Base-by-base conservation (phyloP, 2,797 vertebrate genomes). In the Decapterus maruadsi region DNA sequence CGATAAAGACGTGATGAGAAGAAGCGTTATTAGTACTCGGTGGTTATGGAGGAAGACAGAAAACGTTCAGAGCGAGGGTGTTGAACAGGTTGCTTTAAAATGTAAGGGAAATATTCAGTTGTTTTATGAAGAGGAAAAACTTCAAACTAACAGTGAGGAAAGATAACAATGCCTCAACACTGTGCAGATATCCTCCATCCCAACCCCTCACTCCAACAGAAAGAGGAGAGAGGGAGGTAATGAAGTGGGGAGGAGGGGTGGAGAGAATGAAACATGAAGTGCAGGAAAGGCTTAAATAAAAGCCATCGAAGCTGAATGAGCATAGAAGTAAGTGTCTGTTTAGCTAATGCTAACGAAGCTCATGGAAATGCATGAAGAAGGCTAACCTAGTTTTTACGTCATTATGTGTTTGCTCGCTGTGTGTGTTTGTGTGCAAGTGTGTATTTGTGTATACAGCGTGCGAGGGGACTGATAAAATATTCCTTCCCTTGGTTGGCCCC, bases 401-500 rank as follows among this genome's bases (percentile, higher is more conserved):
- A 86, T 91, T 90, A 89, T 91, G 81, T 85, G 76, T 87, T 89
- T 80, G 82, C 78, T 81, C 64, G 8, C 63, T 26, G 68, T 83
- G 61, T 84, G 76, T 89, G 79, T 87, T 80, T 81, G 84, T 57
- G 93, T 91, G 68, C 64, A 77, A 81, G 93, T 91, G 68, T 83
- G 90, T 83, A 81, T 90, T 83, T 92, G 87, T 93, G 88, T 92
- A 83, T 86, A 90, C 81, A 87, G 94, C 87, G 45, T 87, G 92
- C 85, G 88, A 93, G 90, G 90, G 93, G 83, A 75, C 80, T 86
- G 89, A 95, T 89, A 94, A 94, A 89, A 84, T 94, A 95, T 88
- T 91, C 95, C 94, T 93, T 95, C 90, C 95, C 96, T 94, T 84
- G 82, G 91, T 97, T 97, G 94, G 97, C 97, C 97, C 96, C 90